Percentiles rank a stretch among this genome's conserved stretches.
phyloP scores from a whole-genome alignment of 2,888 invertebrate species.

The Tachina grossa region DNA sequence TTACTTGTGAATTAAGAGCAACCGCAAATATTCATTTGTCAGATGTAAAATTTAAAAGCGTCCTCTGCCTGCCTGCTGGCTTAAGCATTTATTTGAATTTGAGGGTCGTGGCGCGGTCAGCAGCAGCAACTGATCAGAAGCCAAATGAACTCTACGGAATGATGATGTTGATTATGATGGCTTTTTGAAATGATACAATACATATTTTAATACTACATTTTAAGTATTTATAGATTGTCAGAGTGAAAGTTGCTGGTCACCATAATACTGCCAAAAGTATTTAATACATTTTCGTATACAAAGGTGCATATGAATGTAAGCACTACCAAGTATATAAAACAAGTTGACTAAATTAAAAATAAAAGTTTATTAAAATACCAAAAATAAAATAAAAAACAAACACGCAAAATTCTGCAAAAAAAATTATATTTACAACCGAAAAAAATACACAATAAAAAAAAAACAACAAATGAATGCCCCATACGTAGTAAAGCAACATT shows the following conservation, averaged over 20 bases:
- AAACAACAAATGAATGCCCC: conserved; percentile 41
- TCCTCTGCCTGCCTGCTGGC: not conserved
- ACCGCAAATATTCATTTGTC: conserved; percentile 83
- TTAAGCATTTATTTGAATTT: conserved; percentile 13
- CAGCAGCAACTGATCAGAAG: not conserved
- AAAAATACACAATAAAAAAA: conserved; percentile 34
- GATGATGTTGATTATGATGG: conserved; percentile 73
- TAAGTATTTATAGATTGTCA: conserved; percentile 52
- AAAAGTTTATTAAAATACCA: conserved; percentile 80
- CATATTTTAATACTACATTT: conserved; percentile 65
- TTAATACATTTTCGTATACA: conserved; percentile 60
- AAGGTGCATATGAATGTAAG: conserved; percentile 56
- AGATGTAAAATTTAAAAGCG: conserved; percentile 81
- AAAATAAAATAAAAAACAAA: conserved; percentile 66
- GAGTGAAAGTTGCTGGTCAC: conserved; percentile 31
- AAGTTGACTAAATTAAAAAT: conserved; percentile 80
- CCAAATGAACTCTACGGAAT: conserved; percentile 66
- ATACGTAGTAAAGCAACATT: conserved; percentile 60
- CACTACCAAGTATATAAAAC: conserved; percentile 71
- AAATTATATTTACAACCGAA: conserved; percentile 37
- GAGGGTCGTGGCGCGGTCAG: conserved; percentile 4
- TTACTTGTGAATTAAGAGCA: conserved; percentile 83
- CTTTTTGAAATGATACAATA: conserved; percentile 55
- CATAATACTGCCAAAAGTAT: conserved; percentile 63
- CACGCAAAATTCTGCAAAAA: conserved; percentile 50